Evolutionary conservation across 2,797 vertebrate genomes (phyloP), one percentile per base, ranked within the genome.

Genomic region (Falco columbarius): DNA sequence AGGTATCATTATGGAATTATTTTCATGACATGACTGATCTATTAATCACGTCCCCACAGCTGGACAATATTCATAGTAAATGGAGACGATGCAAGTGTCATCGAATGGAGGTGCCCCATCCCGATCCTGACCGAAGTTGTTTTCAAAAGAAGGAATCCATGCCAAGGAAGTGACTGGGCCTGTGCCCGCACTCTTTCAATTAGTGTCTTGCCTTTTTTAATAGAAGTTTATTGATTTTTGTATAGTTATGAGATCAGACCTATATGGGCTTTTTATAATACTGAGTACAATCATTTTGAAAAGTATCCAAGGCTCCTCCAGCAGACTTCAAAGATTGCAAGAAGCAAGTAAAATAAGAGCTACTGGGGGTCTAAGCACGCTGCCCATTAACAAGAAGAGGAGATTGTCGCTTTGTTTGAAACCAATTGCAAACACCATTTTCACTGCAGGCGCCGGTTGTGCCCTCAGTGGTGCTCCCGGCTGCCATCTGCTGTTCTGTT

Each of bases 401-500:
- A 65, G 59, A 22, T 2, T 21, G 27, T 5, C 63, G n/a, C 29
- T 86, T 51, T n/a, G 8, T 38, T 68, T 52, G 36, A 93, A 86
- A 49, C 19, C 52, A 38, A 2, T 40, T n/a, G 61, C 89, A 80
- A 0, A 0, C 21, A 32, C 76, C 75, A 24, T 66, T 52, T 58
- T 55, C 63, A 36, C 52, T 8, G n/a, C 61, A 10, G 77, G 46
- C 72, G 65, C 14, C 3, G 59, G 3, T 0, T 14, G 44, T 2
- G 7, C 26, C 40, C 63, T 18, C 82, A 38, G 83, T 4, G 12
- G 29, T 84, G 86, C 97, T 91, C 86, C 95, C 13, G 58, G 66
- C 16, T 94, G 96, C 96, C 96, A 96, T 90, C 97, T 96, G 86
- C 56, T 93, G 97, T 29, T 93, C 15, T 7, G 4, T 22, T 38